These are phyloP conservation scores for Lycaon pictus DNA, from an alignment of 2,113 vertebrate species.

Conservation along the genomic window DNA sequence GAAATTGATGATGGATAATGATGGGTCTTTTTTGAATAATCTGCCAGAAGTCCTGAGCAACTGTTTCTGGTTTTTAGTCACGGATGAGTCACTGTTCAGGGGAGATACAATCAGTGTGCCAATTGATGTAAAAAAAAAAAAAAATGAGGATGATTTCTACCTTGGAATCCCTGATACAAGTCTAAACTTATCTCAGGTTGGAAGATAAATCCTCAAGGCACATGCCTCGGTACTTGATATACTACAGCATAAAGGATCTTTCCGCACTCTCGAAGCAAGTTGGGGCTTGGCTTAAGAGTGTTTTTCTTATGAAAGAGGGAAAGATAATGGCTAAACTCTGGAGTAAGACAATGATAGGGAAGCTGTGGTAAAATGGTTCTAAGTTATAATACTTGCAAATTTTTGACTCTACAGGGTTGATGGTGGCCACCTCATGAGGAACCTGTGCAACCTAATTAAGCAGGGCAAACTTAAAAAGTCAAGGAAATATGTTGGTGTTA, in stretches of 20 bases:
- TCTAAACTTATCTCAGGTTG: conserved; percentile 66
- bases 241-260: conserved; percentile 27
- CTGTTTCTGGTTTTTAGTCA: conserved; percentile 65
- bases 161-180: conserved; percentile 57
- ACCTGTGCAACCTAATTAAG: neutral
- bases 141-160: conserved; percentile 29
- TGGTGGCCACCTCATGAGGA: neutral
- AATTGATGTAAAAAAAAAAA: neutral
- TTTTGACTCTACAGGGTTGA: neutral
- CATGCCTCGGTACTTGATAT: conserved; percentile 48
- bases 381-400: conserved; percentile 7
- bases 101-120: conserved; percentile 49
- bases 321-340: conserved; percentile 20
- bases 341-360: neutral
- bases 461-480: neutral
- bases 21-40: conserved; percentile 30
- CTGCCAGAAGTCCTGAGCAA: conserved; percentile 59
- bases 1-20: conserved; percentile 33
- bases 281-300: conserved; percentile 44
- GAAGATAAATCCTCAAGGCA: conserved; percentile 69
- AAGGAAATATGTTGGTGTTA: neutral
- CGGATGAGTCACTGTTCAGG: conserved; percentile 69
- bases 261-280: conserved; percentile 56
- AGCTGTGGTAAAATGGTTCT: neutral
- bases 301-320: conserved; percentile 44